Evolutionary conservation across 2,888 invertebrate species (phyloP), one percentile per base, ranked within the genome.

Genomic region (Ferrisia virgata): DNA sequence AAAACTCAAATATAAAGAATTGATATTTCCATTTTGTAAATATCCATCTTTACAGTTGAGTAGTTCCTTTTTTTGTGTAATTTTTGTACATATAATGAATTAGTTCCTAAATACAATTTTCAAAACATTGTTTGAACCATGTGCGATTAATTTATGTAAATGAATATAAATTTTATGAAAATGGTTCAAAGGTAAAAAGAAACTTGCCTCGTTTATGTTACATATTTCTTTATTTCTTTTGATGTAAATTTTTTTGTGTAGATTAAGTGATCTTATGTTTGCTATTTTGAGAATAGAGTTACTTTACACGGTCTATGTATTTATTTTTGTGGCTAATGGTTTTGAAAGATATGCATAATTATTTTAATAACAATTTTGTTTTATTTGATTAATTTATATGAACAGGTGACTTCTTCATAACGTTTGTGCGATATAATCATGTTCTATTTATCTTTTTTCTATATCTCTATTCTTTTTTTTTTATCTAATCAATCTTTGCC

Each of bases 11-110:
- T 18, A 76, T 36, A 76, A 76, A 31, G 33, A 31, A 36, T 36
- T 18, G 28, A 76, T 64, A 18, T 64, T 69, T 64, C 39, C 33
- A 47, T 25, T 39, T 82, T 83, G 83, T 83, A 76, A 64, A 83
- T 43, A 83, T 76, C 33, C 18, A 22, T 76, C 72, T 76, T 69
- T 76, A 76, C 76, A 83, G 76, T 76, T 25, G 72, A 43, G 69
- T 82, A 82, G 83, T 83, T 83, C 83, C 83, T 83, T 83, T 76
- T n/a, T 76, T 76, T 36, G 36, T 76, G 72, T 76, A 76, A 76
- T 76, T 76, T 76, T 36, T 76, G 72, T 76, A 76, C 6, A 76
- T 76, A 64, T 76, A 76, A 36, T 36, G 8, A 36, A 36, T 76
- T 76, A 76, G 72, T 76, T 76, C 72, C 72, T 76, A 76, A 76